phyloP scores from a whole-genome alignment of 2,797 vertebrate genomes.

The Acridotheres tristis region DNA sequence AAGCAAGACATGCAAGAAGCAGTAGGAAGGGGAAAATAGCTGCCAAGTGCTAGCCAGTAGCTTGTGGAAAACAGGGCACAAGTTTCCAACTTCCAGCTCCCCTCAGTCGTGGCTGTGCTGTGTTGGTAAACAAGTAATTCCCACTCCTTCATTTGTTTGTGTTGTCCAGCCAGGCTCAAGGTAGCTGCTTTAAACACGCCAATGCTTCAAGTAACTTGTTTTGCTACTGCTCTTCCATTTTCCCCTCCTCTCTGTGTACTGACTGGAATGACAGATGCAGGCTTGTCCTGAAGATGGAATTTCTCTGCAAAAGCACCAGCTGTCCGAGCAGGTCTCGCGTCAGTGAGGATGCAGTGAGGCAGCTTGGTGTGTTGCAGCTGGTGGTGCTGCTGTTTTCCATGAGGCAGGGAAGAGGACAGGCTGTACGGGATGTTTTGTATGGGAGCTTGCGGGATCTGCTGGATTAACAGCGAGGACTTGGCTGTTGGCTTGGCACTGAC shows the following conservation, averaged over 20 bases:
- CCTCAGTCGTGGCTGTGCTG: not conserved
- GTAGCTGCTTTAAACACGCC: not conserved
- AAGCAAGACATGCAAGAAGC: not conserved
- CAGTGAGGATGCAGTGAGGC: not conserved
- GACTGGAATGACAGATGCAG: not conserved
- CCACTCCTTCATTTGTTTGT: not conserved
- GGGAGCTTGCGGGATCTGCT: not conserved
- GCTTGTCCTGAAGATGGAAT: not conserved
- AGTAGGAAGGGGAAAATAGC: not conserved
- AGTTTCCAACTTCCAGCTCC: not conserved
- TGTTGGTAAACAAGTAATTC: not conserved
- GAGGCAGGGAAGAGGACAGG: not conserved
- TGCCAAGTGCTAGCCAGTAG: not conserved
- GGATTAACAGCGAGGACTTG: not conserved
- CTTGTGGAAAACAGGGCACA: not conserved
- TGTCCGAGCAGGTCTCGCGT: not conserved
- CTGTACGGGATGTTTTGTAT: fast-evolving
- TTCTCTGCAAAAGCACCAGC: not conserved
- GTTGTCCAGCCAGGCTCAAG: not conserved
- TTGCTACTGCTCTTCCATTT: not conserved
- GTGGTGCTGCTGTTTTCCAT: not conserved
- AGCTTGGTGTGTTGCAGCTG: not conserved
- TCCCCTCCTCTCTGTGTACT: fast-evolving
- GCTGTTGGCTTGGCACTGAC: not conserved
- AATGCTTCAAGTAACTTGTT: not conserved